Conservation (phyloP, 1,140 invertebrate genomes). For the Pseudomyrmex dendroicus region DNA sequence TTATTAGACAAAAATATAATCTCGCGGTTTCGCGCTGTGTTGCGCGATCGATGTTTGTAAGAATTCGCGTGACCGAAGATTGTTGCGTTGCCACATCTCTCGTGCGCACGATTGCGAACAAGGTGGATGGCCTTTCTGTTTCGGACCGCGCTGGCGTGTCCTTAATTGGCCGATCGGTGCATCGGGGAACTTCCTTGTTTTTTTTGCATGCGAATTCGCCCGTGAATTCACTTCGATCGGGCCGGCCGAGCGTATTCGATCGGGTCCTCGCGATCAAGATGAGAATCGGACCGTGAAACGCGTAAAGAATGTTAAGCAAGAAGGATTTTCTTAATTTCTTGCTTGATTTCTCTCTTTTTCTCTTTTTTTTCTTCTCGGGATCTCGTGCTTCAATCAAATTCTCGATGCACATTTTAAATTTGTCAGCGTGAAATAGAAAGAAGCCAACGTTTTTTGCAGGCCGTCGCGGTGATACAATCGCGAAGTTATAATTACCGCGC, state of each 20-base stretch:
- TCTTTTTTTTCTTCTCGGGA: background rate
- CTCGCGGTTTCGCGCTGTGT: background rate
- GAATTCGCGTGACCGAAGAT: constrained; percentile 32
- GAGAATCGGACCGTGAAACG: constrained; percentile 62
- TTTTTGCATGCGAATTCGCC: constrained; percentile 57
- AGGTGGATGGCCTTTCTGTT: constrained; percentile 44
- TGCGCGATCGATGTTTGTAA: constrained; percentile 20
- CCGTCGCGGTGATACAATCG: background rate
- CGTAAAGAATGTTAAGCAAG: constrained; percentile 33
- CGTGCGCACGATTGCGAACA: constrained; percentile 3
- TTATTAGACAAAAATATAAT: background rate
- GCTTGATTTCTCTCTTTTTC: background rate
- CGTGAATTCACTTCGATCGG: constrained; percentile 65
- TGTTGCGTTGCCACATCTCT: background rate
- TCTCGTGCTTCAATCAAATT: background rate
- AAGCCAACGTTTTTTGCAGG: background rate
- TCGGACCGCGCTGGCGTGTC: constrained; percentile 44
- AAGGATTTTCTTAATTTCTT: constrained; percentile 41
- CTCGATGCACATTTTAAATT: background rate
- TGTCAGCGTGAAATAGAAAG: background rate
- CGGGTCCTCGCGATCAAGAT: constrained; percentile 64
- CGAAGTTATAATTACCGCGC: too few relatives aligned
- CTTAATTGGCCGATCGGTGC: constrained; percentile 71
- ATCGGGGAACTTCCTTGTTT: constrained; percentile 66
- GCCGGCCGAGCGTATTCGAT: constrained; percentile 67